A percentile compares a stretch with the other conserved stretches of the same genome.
phyloP scores from a whole-genome alignment of 1,140 invertebrate genomes.

The Doryteuthis pealeii region DNA sequence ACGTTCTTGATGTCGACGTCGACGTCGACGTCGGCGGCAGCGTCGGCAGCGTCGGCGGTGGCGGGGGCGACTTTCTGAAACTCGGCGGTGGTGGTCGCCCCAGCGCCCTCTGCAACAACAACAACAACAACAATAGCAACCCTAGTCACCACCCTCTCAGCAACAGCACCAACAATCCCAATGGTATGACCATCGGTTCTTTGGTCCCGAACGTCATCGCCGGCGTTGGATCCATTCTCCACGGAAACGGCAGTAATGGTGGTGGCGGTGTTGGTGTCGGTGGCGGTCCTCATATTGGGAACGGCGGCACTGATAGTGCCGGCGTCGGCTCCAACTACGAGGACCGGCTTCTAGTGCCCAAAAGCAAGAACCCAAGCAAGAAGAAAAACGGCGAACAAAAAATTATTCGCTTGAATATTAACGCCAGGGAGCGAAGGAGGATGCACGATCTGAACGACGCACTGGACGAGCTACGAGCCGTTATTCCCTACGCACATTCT shows the following conservation, averaged over 20 bases:
- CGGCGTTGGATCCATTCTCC: neutral
- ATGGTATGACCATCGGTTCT: too few species aligned
- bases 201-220: too few species aligned
- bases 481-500: slow-evolving; percentile 76
- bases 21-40: slow-evolving; percentile 4
- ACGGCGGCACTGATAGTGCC: neutral
- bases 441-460: slow-evolving; percentile 62
- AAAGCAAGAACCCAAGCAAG: slow-evolving; percentile 20
- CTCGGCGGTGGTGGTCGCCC: slow-evolving; percentile 7
- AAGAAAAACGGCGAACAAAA: slow-evolving; percentile 33
- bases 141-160: slow-evolving; percentile 12
- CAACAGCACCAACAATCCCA: slow-evolving; percentile 2
- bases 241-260: slow-evolving; percentile 19
- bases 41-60: neutral
- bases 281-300: neutral
- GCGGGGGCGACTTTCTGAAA: slow-evolving; percentile 17
- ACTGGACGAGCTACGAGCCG: slow-evolving; percentile 56
- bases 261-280: slow-evolving; percentile 10
- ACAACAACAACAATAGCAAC: slow-evolving; percentile 13
- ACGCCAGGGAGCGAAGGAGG: slow-evolving; percentile 57
- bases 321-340: slow-evolving; percentile 19
- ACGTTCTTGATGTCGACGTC: neutral
- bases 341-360: slow-evolving; percentile 20
- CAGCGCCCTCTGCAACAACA: neutral
- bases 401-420: slow-evolving; percentile 49